phyloP scores from a whole-genome alignment of 1,140 invertebrate genomes.

The Brachionus manjavacas region DNA sequence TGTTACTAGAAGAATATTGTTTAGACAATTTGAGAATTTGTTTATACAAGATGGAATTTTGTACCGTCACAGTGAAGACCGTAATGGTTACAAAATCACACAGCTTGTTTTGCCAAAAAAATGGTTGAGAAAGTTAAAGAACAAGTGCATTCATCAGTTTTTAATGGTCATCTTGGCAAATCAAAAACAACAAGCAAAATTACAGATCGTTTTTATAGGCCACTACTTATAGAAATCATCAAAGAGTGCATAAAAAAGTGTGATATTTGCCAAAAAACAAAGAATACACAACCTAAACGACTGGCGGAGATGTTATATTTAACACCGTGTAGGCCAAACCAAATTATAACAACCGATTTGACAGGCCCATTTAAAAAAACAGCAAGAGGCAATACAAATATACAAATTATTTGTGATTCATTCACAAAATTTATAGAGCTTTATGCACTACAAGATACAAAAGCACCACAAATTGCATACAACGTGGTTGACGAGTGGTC shows the following conservation, averaged over 20 bases:
- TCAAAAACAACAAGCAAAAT: background rate
- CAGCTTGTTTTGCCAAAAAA: background rate
- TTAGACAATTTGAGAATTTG: constrained; percentile 9
- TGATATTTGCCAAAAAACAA: background rate
- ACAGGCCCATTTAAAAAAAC: background rate
- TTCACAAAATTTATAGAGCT: background rate
- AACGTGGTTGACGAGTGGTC: background rate
- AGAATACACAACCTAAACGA: background rate
- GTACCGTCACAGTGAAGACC: background rate
- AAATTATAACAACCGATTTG: background rate
- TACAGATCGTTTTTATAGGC: background rate
- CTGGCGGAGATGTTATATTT: background rate
- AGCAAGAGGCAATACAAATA: background rate
- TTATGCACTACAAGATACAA: background rate
- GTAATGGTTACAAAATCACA: background rate
- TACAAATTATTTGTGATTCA: background rate
- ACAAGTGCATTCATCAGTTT: background rate
- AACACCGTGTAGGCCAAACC: background rate
- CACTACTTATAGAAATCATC: background rate
- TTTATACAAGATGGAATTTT: background rate
- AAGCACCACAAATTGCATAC: background rate
- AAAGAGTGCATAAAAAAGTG: background rate
- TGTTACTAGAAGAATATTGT: background rate
- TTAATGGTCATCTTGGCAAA: background rate
- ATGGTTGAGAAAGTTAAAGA: background rate